Conservation (phyloP, 1,140 invertebrate species). For the Holotrichia oblita region DNA sequence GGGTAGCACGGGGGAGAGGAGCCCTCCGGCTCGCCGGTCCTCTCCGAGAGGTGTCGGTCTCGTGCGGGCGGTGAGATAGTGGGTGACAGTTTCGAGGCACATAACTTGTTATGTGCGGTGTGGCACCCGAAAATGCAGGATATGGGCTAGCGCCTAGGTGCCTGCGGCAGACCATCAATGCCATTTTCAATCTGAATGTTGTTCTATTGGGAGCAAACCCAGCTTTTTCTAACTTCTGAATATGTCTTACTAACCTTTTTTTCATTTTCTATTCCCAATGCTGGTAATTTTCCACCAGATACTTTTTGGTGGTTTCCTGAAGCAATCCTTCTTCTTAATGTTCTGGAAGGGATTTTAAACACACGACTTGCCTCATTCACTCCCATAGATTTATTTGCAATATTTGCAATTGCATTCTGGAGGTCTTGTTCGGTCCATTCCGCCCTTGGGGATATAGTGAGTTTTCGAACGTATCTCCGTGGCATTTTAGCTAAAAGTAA, state of each 20-base stretch:
- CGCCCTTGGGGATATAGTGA: no score
- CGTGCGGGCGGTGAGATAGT: no score
- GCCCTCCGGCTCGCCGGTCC: no score
- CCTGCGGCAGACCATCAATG: no score
- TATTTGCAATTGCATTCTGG: background rate
- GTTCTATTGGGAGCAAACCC: conserved; percentile 29
- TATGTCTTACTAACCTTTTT: conserved; percentile 26
- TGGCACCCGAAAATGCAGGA: no score
- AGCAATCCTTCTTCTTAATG: conserved; percentile 29
- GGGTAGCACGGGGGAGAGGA: no score
- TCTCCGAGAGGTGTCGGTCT: no score
- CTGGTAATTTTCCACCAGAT: background rate
- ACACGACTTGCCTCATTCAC: conserved; percentile 11
- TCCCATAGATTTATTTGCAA: background rate
- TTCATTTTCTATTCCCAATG: conserved; percentile 43
- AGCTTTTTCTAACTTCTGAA: conserved; percentile 12
- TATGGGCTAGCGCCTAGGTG: no score
- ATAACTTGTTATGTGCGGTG: no score
- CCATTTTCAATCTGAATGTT: background rate
- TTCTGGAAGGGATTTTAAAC: conserved; percentile 15
- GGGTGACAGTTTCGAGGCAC: no score
- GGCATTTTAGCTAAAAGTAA: no score
- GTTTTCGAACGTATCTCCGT: no score
- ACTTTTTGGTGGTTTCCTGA: background rate
- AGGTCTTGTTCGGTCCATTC: background rate